A percentile compares a stretch with the other conserved stretches of the same genome.
Conservation (phyloP, 2,797 vertebrate species). For the Pseudocheirus occidentalis region DNA sequence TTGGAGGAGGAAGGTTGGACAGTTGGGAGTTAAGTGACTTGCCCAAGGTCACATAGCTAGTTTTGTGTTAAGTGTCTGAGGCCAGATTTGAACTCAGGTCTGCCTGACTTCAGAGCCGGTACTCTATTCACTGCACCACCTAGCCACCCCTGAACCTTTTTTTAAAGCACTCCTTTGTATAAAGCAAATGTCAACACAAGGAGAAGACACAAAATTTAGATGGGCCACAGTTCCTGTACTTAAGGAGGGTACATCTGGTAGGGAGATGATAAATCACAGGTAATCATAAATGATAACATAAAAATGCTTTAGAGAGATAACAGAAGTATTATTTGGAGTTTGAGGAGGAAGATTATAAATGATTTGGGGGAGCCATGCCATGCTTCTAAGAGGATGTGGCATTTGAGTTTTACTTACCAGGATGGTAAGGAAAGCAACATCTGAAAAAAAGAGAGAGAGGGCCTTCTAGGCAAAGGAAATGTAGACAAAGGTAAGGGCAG, state of each 20-base stretch:
- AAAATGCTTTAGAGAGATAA: neutral
- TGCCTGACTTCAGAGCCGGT: too few relatives aligned
- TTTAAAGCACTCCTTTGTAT: neutral
- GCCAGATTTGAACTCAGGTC: too few relatives aligned
- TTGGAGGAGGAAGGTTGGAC: too few relatives aligned
- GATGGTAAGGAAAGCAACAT: neutral
- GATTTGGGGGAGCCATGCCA: neutral
- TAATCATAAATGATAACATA: neutral
- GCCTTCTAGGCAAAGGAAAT: neutral
- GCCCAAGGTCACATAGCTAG: too few relatives aligned
- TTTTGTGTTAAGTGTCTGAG: too few relatives aligned
- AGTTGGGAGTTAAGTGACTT: too few relatives aligned
- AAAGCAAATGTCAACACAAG: neutral
- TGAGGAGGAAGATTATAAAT: neutral
- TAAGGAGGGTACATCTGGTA: neutral
- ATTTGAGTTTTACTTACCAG: neutral
- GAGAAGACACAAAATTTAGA: neutral
- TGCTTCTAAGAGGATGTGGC: neutral
- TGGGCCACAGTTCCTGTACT: neutral
- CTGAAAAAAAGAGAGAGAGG: neutral
- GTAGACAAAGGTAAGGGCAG: neutral
- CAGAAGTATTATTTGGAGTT: neutral
- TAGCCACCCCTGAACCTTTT: too few relatives aligned
- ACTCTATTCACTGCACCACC: too few relatives aligned
- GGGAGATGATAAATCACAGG: neutral